A percentile compares a stretch with the other conserved stretches of the same genome.
Evolutionary conservation across 2,888 invertebrate species (phyloP).

Genomic region (Phortica okadai): DNA sequence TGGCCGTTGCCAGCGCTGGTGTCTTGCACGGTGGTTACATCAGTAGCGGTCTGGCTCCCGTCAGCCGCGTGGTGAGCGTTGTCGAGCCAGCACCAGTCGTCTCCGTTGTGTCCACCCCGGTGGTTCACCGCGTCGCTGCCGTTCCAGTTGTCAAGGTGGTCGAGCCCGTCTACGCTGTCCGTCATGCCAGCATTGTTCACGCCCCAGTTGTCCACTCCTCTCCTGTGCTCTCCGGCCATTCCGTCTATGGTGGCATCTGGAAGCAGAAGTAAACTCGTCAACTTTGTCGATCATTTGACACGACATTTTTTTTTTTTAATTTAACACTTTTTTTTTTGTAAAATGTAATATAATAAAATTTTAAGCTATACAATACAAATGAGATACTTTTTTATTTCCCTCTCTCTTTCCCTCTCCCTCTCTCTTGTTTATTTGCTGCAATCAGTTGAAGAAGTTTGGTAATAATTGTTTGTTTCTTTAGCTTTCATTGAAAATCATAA

Average conservation of each 20-base stretch:
- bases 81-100: slow-evolving; percentile 46
- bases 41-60: slow-evolving; percentile 30
- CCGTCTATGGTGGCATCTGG: slow-evolving; percentile 57
- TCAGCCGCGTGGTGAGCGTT: background rate
- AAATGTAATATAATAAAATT: too few species aligned
- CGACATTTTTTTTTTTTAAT: slow-evolving; percentile 39
- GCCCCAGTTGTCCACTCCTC: slow-evolving; percentile 36
- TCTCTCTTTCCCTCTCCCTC: too few species aligned
- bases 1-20: slow-evolving; percentile 62
- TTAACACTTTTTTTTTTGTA: background rate
- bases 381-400: too few species aligned
- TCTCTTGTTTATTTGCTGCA: too few species aligned
- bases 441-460: too few species aligned
- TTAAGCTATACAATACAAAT: too few species aligned
- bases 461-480: too few species aligned
- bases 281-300: slow-evolving; percentile 12
- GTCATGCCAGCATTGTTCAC: slow-evolving; percentile 48
- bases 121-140: slow-evolving; percentile 23
- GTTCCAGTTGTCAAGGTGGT: slow-evolving; percentile 41
- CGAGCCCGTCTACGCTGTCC: slow-evolving; percentile 35
- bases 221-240: slow-evolving; percentile 53
- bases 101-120: background rate
- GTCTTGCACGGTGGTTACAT: slow-evolving; percentile 50
- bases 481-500: too few species aligned
- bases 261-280: slow-evolving; percentile 51